Percentiles rank a stretch among this genome's conserved stretches.
phyloP scores from a whole-genome alignment of 1,140 invertebrate species.

The Lepidostoma basale region DNA sequence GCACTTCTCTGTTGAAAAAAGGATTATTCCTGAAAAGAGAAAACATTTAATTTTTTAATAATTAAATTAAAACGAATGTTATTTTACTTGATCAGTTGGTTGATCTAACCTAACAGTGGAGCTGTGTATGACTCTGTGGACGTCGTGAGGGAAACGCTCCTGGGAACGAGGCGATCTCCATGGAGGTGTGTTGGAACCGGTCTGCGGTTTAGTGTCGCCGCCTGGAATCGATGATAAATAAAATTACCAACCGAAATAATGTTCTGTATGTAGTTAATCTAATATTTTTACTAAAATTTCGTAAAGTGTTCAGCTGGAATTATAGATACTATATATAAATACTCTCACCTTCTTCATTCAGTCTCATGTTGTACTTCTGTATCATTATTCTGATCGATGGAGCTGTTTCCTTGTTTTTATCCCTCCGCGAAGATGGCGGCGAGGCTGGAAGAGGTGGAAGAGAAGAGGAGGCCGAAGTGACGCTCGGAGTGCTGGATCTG shows the following conservation, averaged over 20 bases:
- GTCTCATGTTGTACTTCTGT: constrained; percentile 67
- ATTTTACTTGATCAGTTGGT: background rate
- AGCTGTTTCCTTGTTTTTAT: constrained; percentile 66
- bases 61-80: background rate
- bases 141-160: constrained; percentile 42
- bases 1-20: constrained; percentile 60
- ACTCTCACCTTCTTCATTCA: constrained; percentile 59
- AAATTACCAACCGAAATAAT: background rate
- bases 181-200: constrained; percentile 35
- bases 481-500: constrained; percentile 51
- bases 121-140: constrained; percentile 26
- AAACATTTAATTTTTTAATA: background rate
- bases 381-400: constrained; percentile 72
- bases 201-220: constrained; percentile 29
- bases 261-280: background rate
- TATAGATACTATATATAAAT: background rate
- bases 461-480: constrained; percentile 39
- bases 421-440: constrained; percentile 62
- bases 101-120: constrained; percentile 27
- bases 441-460: constrained; percentile 60
- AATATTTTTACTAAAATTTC: too few relatives aligned
- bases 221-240: constrained; percentile 23
- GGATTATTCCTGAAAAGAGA: constrained; percentile 56
- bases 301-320: too few relatives aligned
- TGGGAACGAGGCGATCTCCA: constrained; percentile 43